Evolutionary conservation across 1,140 invertebrate species (phyloP), one percentile per base, ranked within the genome.

Genomic region (Trichonephila clavata): DNA sequence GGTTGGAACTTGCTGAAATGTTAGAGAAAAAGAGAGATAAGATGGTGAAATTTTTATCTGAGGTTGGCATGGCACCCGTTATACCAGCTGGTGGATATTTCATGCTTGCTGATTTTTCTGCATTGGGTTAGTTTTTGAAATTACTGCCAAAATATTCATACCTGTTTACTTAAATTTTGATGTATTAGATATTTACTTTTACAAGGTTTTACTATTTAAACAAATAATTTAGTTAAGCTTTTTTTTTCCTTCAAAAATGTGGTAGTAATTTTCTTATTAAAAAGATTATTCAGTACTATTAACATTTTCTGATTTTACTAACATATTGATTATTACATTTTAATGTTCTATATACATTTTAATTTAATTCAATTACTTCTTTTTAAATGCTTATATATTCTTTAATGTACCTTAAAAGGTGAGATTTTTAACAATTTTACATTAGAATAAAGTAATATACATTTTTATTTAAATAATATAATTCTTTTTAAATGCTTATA

Each of bases 71-170:
- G 97, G 97, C 97, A 24, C 98, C 99, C 0, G 98, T 98, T 1
- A 96, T 99, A 81, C 99, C 99, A 0, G 98, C 99, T 87, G 99
- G 98, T 21, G 99, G 99, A 0, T 99, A 99, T 96, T 99, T 99
- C 95, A 98, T 99, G 96, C 95, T 99, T 18, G 98, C 98, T 4
- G 98, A 99, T 96, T 99, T 98, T 97, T 97, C 97, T n/a, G 96
- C 97, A 10, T 96, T 99, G 94, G 97, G 96, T 96, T 94, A 94
- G 97, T 97, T 32, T 4, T 57, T 50, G 7, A 50, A 50, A 50
- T 50, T 50, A 50, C 0, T 27, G 27, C 39, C 18, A 8, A 43
- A 21, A 20, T 21, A 39, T 43, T 21, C 18, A 83, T 83, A 2
- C 20, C 18, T 8, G 6, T n/a, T 0, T 60, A 63, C 60, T 86